Percentiles rank a stretch among this genome's conserved stretches.
These are phyloP conservation scores for Abrostola triplasia DNA, from an alignment of 2,888 invertebrate species.

Conservation along the genomic window DNA sequence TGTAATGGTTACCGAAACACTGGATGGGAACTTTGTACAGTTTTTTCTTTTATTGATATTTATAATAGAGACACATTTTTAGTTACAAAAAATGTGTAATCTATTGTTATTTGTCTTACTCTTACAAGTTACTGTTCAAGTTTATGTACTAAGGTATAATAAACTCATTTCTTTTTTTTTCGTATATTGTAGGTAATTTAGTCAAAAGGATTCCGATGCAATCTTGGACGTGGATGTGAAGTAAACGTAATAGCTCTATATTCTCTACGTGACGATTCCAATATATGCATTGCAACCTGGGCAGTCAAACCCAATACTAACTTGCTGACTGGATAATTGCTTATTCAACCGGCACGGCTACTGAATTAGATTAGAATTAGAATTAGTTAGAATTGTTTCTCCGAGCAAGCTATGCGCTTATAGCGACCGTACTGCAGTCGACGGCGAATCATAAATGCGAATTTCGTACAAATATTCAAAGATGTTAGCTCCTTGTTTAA, in stretches of 20 bases:
- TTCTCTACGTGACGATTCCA: neutral
- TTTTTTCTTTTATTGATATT: neutral
- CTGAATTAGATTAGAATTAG: neutral
- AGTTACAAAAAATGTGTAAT: neutral
- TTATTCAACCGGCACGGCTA: neutral
- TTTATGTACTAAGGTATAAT: too few species aligned
- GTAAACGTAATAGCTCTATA: neutral
- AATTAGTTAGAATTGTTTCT: neutral
- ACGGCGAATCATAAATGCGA: neutral
- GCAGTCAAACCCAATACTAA: neutral
- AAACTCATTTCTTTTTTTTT: too few species aligned
- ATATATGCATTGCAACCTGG: neutral
- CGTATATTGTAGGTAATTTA: too few species aligned
- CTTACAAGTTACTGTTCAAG: too few species aligned
- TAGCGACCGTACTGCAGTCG: neutral
- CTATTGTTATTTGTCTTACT: too few species aligned
- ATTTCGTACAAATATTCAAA: neutral
- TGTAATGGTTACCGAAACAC: constrained; percentile 40
- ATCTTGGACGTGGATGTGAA: too few species aligned
- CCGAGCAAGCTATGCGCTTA: neutral
- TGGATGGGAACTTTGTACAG: constrained; percentile 19
- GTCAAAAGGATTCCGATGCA: too few species aligned
- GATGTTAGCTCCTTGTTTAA: too few species aligned
- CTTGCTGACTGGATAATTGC: constrained; percentile 2
- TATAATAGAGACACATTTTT: neutral